These are phyloP conservation scores for Drosophila merina DNA, from an alignment of 2,888 invertebrate species.

Conservation along the genomic window DNA sequence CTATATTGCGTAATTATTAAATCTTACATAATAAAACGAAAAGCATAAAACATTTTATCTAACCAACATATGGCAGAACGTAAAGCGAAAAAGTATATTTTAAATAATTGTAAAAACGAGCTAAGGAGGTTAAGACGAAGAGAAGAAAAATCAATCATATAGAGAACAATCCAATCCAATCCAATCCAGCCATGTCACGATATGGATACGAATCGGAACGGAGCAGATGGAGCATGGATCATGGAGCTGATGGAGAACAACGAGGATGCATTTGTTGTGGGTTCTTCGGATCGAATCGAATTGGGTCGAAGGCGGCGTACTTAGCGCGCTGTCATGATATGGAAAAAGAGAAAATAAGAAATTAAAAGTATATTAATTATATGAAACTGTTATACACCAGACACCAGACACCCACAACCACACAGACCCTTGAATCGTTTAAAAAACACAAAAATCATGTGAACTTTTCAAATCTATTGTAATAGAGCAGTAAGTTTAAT, in stretches of 20 bases:
- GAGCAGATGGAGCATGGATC: neutral
- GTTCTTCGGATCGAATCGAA: neutral
- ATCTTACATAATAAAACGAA: constrained; percentile 39
- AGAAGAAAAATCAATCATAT: constrained; percentile 5
- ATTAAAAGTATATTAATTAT: constrained; percentile 55
- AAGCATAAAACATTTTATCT: constrained; percentile 40
- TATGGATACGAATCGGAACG: neutral
- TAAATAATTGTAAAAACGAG: constrained; percentile 61
- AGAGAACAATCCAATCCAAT: constrained; percentile 12
- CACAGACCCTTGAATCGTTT: constrained; percentile 12
- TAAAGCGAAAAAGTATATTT: constrained; percentile 43
- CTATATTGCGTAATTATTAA: constrained; percentile 65
- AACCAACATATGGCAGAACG: constrained; percentile 35
- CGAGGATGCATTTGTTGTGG: constrained; percentile 16
- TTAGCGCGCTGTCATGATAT: constrained; percentile 40
- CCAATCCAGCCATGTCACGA: constrained; percentile 13
- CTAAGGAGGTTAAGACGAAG: constrained; percentile 1
- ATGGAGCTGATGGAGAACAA: neutral
- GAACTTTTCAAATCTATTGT: constrained; percentile 4
- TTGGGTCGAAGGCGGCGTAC: constrained; percentile 31
- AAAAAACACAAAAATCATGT: constrained; percentile 7
- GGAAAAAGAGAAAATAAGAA: neutral
- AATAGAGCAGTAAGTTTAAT: constrained; percentile 1
- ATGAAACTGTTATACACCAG: constrained; percentile 60
- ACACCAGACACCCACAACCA: constrained; percentile 23